Percentiles rank a stretch among this genome's conserved stretches.
Conservation (phyloP, 2,888 invertebrate species). For the Agrilus biguttatus region DNA sequence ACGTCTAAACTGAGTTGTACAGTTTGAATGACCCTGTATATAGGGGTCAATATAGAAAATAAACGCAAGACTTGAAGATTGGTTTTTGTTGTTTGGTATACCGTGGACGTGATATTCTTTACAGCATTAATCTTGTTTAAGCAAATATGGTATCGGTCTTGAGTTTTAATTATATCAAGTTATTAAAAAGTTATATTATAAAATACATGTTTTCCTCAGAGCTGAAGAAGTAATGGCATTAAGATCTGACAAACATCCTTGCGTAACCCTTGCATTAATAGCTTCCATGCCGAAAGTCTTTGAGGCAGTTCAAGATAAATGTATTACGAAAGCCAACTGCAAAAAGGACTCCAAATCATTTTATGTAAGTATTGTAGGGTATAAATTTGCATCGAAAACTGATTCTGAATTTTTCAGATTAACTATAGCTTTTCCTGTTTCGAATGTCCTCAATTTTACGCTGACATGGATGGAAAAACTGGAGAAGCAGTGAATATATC, state of each 20-base stretch:
- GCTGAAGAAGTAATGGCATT: conserved; percentile 62
- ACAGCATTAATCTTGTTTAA: too few relatives aligned
- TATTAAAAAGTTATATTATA: not conserved
- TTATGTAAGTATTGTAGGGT: conserved; percentile 44
- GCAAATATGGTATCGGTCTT: too few relatives aligned
- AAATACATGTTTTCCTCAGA: conserved; percentile 28
- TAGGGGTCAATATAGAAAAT: too few relatives aligned
- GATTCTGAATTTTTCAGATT: conserved; percentile 39
- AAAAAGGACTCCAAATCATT: conserved; percentile 74
- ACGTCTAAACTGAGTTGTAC: too few relatives aligned
- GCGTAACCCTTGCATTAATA: conserved; percentile 63
- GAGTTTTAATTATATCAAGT: too few relatives aligned
- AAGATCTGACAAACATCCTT: conserved; percentile 63
- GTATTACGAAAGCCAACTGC: conserved; percentile 69
- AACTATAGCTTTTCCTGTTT: conserved; percentile 60
- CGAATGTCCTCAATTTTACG: conserved; percentile 48
- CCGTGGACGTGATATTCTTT: too few relatives aligned
- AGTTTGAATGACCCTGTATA: too few relatives aligned
- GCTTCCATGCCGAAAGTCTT: conserved; percentile 71
- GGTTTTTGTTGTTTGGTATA: too few relatives aligned
- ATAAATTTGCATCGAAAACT: not conserved
- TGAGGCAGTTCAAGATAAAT: conserved; percentile 68
- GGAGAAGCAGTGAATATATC: conserved; percentile 38
- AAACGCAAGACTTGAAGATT: too few relatives aligned
- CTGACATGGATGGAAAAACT: conserved; percentile 46